Base-by-base conservation (phyloP, 2,113 vertebrate species). In the Osmerus mordax region DNA sequence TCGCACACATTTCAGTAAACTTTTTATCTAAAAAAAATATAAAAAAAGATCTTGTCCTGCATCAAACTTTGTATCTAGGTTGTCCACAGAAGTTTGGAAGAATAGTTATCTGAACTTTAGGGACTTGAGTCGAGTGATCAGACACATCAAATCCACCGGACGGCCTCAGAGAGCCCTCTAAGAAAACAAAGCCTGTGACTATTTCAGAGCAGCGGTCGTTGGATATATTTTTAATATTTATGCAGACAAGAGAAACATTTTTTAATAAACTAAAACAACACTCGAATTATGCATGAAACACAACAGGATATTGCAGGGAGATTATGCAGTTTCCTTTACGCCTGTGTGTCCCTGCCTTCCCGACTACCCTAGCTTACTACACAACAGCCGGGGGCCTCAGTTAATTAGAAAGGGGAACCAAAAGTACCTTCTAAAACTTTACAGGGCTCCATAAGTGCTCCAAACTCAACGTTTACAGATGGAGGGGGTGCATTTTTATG, bases 291-390 rank as follows among this genome's bases (percentile, higher is more conserved):
- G 88, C 88, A 94, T 93, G 94, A 96, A 96, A 94, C 94, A 95
- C 93, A 97, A 97, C 97, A 96, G 96, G 96, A 98, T 97, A 99
- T 98, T 98, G 96, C 94, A 87, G 84, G 82, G 90, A 95, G 97
- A 97, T 97, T 95, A 97, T 91, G 93, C 90, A 86, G 94, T 93
- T 97, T 97, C 95, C 95, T 93, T 92, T 89, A 92, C 83, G 90
- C 86, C 91, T 80, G 67, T 77, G 85, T 85, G 87, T 90, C 89
- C 81, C 84, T 89, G 89, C 86, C 86, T 72, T 68, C 79, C 81
- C 55, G 74, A 83, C 78, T 80, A 78, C 76, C 72, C 78, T 2
- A 14, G 21, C 4, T 23, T 28, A 15, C 19, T 69, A 82, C 84
- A 87, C 80, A 88, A 86, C 79, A 83, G 84, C 85, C 86, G 32